Evolutionary conservation across 1,140 invertebrate genomes (phyloP), one percentile per base, ranked within the genome.

Genomic region (Eupeodes corollae): DNA sequence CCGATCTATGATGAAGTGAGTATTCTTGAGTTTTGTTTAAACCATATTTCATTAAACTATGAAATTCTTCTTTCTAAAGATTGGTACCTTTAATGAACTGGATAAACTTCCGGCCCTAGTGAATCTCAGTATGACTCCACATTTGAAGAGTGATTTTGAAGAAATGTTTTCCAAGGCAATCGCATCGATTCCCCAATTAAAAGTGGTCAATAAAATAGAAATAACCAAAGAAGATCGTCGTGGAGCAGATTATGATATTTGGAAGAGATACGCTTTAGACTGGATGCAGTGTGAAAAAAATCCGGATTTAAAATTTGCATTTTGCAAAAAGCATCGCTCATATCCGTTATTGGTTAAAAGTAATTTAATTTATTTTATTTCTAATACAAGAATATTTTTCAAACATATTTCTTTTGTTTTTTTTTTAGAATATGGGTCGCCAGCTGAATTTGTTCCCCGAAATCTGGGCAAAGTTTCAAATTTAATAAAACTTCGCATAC

Each of bases 161-260:
- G 63, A 68, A 54, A 68, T 67, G 57, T 57, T 65, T 44, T 60
- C 61, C 10, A 61, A 60, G 38, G 66, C 65, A 5, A 56, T 67
- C 6, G 61, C 54, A 11, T 56, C 56, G 41, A 68, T 68, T 30
- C 47, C 50, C 5, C 45, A 58, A 12, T 44, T 67, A n/a, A 47
- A 67, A 50, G 52, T 75, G 57, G 64, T 88, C 6, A 88, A 88
- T 69, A 79, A 82, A 14, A 77, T 77, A 16, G 63, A 75, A 66
- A 79, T 91, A 51, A 71, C 68, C 8, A 55, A 70, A 1, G 77
- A 81, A 40, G 79, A 88, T 51, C 76, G 86, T 50, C 75, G 82
- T 58, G 88, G 86, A n/a, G 83, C 89, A 0, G 87, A 91, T 59
- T 84, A 90, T 49, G 89, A 92, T 70, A 91, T 91, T 61, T 69